A percentile compares a stretch with the other conserved stretches of the same genome.
These are phyloP conservation scores for Halcyon badia DNA, from an alignment of 2,797 vertebrate species.

Conservation along the genomic window DNA sequence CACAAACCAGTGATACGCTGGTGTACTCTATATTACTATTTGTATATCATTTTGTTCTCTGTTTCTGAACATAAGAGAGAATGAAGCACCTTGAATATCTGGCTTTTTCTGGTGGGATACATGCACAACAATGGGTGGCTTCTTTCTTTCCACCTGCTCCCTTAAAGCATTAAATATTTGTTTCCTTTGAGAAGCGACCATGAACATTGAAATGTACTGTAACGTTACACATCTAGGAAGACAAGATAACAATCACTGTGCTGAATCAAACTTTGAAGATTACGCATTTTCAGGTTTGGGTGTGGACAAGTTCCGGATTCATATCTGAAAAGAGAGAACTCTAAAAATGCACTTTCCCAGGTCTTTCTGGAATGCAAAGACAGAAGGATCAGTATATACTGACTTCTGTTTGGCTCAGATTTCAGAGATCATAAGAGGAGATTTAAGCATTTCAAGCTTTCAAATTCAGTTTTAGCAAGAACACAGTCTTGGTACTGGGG, in stretches of 20 bases:
- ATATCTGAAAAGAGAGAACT: neutral
- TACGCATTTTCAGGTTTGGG: neutral
- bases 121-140: neutral
- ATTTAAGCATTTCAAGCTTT: neutral
- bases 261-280: neutral
- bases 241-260: neutral
- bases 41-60: neutral
- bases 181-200: neutral
- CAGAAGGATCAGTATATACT: neutral
- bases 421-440: neutral
- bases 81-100: neutral
- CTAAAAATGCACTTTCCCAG: neutral
- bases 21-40: neutral
- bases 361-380: neutral
- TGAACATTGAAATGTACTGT: neutral
- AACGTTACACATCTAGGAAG: neutral
- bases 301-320: neutral
- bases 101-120: neutral
- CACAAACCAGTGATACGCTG: neutral
- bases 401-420: neutral
- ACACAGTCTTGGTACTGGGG: neutral
- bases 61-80: neutral
- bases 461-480: neutral
- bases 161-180: neutral
- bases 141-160: neutral